Base-by-base conservation (phyloP, 2,113 vertebrate genomes). In the Callospermophilus lateralis region DNA sequence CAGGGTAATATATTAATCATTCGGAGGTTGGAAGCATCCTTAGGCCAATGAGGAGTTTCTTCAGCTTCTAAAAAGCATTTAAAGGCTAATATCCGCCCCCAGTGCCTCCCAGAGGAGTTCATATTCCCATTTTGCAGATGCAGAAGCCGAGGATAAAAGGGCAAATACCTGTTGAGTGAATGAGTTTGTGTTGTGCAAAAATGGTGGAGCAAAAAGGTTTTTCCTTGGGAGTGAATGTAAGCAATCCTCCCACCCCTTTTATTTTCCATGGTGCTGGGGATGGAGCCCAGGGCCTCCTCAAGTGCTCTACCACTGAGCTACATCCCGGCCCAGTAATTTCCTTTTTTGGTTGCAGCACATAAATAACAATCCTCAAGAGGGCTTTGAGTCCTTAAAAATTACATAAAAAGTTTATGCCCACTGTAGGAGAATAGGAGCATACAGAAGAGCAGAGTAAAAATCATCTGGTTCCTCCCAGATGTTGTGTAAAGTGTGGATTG, bases 371-470 rank as follows among this genome's bases (percentile, higher is more conserved):
- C 51, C 73, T 78, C 5, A 3, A 8, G 32, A 55, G 37, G 15
- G 5, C 51, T 89, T 90, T 61, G 30, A 94, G 83, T 83, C 80
- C 26, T 76, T 74, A 92, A 92, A 74, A 68, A 37, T 73, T 61
- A 84, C 7, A 20, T 70, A 34, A 24, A n/a, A 78, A 65, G 13
- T 67, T 68, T n/a, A 67, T 10, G 1, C 51, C 89, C 9, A 0
- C 81, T 13, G 8, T 39, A 53, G 65, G 42, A 55, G 51, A 73
- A 17, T 84, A 48, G n/a, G 72, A 74, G 51, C n/a, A 77, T 22
- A 39, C 3, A 85, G 51, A 53, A 53, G 81, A 76, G 28, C 28
- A 42, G 48, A 53, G 32, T 68, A 48, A 65, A 65, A 63, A 42
- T 55, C 22, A 13, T 12, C 51, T 76, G 24, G 30, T 68, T 7